Evolutionary conservation across 2,888 invertebrate genomes (phyloP), one percentile per base, ranked within the genome.

Genomic region (Tetheella fluctuosa): DNA sequence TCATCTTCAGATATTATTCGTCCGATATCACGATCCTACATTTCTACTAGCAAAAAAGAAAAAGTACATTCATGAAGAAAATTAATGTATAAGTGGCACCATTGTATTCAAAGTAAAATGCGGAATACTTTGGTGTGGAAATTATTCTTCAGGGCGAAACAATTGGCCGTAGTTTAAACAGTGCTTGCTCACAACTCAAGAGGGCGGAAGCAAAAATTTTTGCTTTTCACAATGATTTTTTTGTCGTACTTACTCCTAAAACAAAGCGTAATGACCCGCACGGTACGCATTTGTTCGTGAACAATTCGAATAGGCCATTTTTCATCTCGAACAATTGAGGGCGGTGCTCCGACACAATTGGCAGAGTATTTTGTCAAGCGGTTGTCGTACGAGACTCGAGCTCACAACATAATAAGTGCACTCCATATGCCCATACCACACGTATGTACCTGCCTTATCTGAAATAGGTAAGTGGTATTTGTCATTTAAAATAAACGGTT

Each of bases 261-360:
- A 92, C 92, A 92, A 91, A 89, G 91, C 91, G 85, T 91, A 93
- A 92, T 91, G 91, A 91, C 91, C 91, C 89, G 87, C 88, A 87
- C 89, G 89, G 89, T 82, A 91, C 91, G 91, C 91, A 89, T 91
- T 93, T 93, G 92, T 92, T 91, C 88, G 76, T 71, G 90, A 93
- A 92, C 91, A 92, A 91, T 91, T 88, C 89, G 84, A 90, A 90
- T 87, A 86, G 90, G 89, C 90, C 89, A 93, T 93, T 93, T 92
- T 91, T 93, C 92, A 92, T 92, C 84, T 84, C 79, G 88, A 91
- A 93, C 93, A 93, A 92, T 91, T 87, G 92, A 85, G 89, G 92
- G 92, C 90, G 91, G 91, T 83, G 77, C 89, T 87, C 88, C 81
- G 81, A 85, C 89, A 89, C 90, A 91, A 93, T 90, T 90, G 91